These are phyloP conservation scores for Pseudopleuronectes americanus DNA, from an alignment of 2,797 vertebrate genomes.

Conservation along the genomic window DNA sequence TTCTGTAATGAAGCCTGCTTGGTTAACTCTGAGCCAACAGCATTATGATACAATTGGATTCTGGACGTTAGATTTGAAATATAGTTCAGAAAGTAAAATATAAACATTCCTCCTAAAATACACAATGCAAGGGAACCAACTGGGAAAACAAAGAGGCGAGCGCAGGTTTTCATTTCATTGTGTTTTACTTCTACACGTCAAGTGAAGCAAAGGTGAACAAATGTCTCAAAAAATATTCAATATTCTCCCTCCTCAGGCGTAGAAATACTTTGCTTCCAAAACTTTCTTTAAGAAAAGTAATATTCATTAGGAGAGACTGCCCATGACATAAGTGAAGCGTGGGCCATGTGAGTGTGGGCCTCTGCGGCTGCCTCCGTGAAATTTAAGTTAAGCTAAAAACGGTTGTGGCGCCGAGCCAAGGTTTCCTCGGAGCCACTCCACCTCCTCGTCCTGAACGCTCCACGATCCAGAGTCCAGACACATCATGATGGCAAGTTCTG, in stretches of 20 bases:
- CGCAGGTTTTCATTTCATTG: slow-evolving; percentile 21
- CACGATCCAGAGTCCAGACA: slow-evolving; percentile 57
- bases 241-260: slow-evolving; percentile 55
- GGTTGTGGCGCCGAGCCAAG: slow-evolving; percentile 63
- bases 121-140: slow-evolving; percentile 20
- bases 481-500: slow-evolving; percentile 46
- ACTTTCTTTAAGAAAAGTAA: slow-evolving; percentile 59
- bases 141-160: slow-evolving; percentile 28
- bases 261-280: slow-evolving; percentile 50
- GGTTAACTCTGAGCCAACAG: slow-evolving; percentile 39
- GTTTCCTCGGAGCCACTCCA: slow-evolving; percentile 54
- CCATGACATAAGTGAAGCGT: slow-evolving; percentile 41
- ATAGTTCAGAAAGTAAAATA: slow-evolving; percentile 25
- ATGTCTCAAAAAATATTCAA: slow-evolving; percentile 57
- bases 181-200: slow-evolving; percentile 25
- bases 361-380: slow-evolving; percentile 8
- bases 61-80: slow-evolving; percentile 22
- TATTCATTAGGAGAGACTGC: slow-evolving; percentile 63
- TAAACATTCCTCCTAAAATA: slow-evolving; percentile 15
- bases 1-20: slow-evolving; percentile 37
- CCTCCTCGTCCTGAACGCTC: slow-evolving; percentile 59
- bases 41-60: slow-evolving; percentile 13
- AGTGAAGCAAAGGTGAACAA: slow-evolving; percentile 57
- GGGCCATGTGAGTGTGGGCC: slow-evolving; percentile 34
- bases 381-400: slow-evolving; percentile 21